Conservation (phyloP, 2,888 invertebrate genomes). For the Eupeodes luniger region DNA sequence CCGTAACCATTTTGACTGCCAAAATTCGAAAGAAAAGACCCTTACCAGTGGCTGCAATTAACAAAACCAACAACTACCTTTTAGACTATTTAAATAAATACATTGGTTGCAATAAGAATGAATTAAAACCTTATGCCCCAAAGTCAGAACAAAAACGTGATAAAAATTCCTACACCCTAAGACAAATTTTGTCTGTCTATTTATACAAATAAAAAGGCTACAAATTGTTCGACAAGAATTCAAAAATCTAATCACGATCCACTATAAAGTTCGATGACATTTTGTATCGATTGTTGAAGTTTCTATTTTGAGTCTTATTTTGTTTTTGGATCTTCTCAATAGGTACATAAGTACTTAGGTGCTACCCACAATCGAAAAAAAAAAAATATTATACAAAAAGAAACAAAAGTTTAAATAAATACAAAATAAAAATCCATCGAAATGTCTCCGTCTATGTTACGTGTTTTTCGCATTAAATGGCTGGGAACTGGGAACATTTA, state of each 20-base stretch:
- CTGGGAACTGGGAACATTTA: conserved; percentile 23
- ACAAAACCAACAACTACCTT: background rate
- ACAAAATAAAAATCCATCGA: conserved; percentile 42
- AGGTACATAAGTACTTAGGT: background rate
- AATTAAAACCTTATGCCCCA: conserved; percentile 27
- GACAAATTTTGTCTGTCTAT: conserved; percentile 5
- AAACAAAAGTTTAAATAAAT: conserved; percentile 37
- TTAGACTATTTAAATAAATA: background rate
- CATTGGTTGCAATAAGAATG: background rate
- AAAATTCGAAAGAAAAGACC: no score
- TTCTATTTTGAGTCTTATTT: conserved; percentile 18
- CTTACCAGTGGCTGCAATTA: background rate
- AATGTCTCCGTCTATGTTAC: conserved; percentile 32
- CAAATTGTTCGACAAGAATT: conserved; percentile 49
- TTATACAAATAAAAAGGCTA: conserved; percentile 16
- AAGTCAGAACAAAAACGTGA: conserved; percentile 8
- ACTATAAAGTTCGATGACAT: conserved; percentile 67
- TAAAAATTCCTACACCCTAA: conserved; percentile 10
- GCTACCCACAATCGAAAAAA: conserved; percentile 1
- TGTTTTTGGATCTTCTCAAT: conserved; percentile 25
- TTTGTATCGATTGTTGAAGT: conserved; percentile 54
- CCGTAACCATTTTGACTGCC: no score
- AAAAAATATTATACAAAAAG: conserved; percentile 3
- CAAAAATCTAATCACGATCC: conserved; percentile 67
- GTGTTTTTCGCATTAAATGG: conserved; percentile 46